Conservation (phyloP, 2,888 invertebrate species). For the Phyto melanocephala region DNA sequence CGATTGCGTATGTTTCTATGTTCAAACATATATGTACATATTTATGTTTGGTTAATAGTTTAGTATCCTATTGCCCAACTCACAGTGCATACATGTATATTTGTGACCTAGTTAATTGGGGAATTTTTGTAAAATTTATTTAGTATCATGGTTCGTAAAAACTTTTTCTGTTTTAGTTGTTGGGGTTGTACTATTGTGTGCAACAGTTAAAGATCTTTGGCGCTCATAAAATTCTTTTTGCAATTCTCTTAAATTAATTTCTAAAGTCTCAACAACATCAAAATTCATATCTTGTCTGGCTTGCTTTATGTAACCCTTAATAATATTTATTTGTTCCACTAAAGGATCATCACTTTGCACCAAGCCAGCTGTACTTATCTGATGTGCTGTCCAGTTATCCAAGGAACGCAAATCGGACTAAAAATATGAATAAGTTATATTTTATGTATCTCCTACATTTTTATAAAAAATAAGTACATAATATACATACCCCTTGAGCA, state of each 20-base stretch:
- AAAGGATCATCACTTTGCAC: constrained; percentile 82
- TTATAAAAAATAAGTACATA: background rate
- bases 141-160: background rate
- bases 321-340: constrained; percentile 95
- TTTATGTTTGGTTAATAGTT: too few relatives aligned
- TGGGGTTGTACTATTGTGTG: background rate
- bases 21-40: too few relatives aligned
- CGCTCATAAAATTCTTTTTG: constrained; percentile 86
- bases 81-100: too few relatives aligned
- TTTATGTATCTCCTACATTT: too few relatives aligned
- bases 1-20: too few relatives aligned
- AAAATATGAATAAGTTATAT: too few relatives aligned
- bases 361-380: constrained; percentile 73
- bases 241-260: constrained; percentile 92
- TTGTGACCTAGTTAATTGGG: too few relatives aligned
- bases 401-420: constrained; percentile 77
- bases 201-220: constrained; percentile 69
- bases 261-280: constrained; percentile 89
- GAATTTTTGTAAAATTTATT: background rate
- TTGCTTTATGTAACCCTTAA: constrained; percentile 92
- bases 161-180: background rate
- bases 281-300: constrained; percentile 87
- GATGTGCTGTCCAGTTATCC: constrained; percentile 79
- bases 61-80: too few relatives aligned
- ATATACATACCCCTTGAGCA: constrained; percentile 76